Conservation (phyloP, 2,113 vertebrate genomes). For the Megaptera novaeangliae region DNA sequence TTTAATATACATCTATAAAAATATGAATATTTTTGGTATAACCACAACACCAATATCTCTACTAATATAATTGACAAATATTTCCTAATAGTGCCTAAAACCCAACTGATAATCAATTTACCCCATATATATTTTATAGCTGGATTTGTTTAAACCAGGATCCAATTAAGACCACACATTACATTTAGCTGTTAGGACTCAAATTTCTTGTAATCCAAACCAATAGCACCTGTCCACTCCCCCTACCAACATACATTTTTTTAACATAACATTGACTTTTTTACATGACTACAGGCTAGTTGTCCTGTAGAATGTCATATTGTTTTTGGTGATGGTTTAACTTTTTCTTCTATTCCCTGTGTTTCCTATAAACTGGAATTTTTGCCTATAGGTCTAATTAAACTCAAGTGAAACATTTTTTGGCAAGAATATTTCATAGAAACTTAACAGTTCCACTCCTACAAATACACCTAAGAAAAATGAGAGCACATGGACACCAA, state of each 20-base stretch:
- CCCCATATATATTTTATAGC: neutral
- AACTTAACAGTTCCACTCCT: neutral
- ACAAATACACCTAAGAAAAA: neutral
- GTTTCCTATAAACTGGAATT: neutral
- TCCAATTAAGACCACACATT: neutral
- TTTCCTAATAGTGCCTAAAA: constrained; percentile 16
- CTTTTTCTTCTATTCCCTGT: neutral
- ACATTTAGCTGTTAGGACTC: neutral
- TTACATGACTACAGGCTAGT: neutral
- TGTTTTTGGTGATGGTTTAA: neutral
- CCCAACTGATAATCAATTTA: neutral
- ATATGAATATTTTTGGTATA: neutral
- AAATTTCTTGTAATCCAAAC: neutral
- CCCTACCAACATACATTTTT: neutral
- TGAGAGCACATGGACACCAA: neutral
- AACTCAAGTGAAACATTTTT: neutral
- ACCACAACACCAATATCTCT: neutral
- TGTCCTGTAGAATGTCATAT: neutral
- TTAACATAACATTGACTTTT: neutral
- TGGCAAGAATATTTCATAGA: neutral
- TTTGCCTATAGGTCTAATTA: neutral
- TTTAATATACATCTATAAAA: neutral
- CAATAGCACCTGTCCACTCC: rapidly evolving
- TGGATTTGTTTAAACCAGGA: constrained; percentile 21
- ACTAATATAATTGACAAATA: neutral